These are phyloP conservation scores for Melanotaenia parkinsoni DNA, from an alignment of 2,797 vertebrate genomes.

Conservation along the genomic window DNA sequence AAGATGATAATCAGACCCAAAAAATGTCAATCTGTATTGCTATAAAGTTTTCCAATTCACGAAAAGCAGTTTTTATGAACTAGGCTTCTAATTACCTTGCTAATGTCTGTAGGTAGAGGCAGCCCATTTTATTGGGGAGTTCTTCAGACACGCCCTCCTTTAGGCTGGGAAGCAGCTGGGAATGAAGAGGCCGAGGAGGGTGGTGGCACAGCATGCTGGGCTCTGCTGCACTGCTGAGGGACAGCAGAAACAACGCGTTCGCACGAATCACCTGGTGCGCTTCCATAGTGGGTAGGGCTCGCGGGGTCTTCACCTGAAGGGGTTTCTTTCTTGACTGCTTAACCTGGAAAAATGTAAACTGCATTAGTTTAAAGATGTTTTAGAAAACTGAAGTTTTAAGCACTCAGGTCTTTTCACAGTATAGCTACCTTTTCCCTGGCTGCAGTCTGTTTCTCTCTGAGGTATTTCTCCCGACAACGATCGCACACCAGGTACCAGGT, in stretches of 20 bases:
- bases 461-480: slow-evolving; percentile 97
- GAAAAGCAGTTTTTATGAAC: background rate
- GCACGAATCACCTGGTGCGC: slow-evolving; percentile 99
- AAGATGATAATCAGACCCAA: background rate
- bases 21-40: background rate
- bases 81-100: slow-evolving; percentile 86
- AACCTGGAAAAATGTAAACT: slow-evolving; percentile 81
- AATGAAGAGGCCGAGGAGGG: slow-evolving; percentile 91
- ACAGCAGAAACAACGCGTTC: slow-evolving; percentile 95
- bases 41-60: background rate
- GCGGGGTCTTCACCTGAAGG: slow-evolving; percentile 95
- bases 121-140: slow-evolving; percentile 95
- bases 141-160: slow-evolving; percentile 98
- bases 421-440: slow-evolving; percentile 93
- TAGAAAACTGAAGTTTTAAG: background rate
- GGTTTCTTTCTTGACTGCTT: slow-evolving; percentile 97
- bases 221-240: slow-evolving; percentile 96
- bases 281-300: slow-evolving; percentile 97
- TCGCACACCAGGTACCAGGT: slow-evolving; percentile 99
- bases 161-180: slow-evolving; percentile 94
- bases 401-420: background rate
- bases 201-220: slow-evolving; percentile 96
- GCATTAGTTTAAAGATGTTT: slow-evolving; percentile 9
- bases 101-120: slow-evolving; percentile 96
- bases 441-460: slow-evolving; percentile 96